A percentile compares a stretch with the other conserved stretches of the same genome.
These are phyloP conservation scores for Drosophila auraria DNA, from an alignment of 1,140 invertebrate species.

Conservation along the genomic window DNA sequence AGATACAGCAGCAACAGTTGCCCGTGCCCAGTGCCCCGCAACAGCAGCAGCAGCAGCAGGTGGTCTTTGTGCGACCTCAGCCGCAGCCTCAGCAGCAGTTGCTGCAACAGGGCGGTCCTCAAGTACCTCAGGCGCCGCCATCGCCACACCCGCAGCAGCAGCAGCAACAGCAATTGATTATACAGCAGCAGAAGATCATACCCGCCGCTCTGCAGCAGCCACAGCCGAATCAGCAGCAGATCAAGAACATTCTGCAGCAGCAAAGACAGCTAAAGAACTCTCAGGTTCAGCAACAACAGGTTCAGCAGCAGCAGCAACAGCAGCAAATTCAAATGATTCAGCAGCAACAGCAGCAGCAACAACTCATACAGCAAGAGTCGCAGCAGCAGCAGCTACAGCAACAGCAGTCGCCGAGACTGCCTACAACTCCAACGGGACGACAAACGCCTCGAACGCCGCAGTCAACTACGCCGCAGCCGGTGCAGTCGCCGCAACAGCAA, in stretches of 20 bases:
- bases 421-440: slow-evolving; percentile 67
- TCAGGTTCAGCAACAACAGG: slow-evolving; percentile 30
- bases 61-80: slow-evolving; percentile 72
- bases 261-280: slow-evolving; percentile 63
- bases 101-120: slow-evolving; percentile 31
- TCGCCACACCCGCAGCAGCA: slow-evolving; percentile 56
- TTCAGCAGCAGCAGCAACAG: slow-evolving; percentile 41
- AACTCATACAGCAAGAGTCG: slow-evolving; percentile 55
- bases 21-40: slow-evolving; percentile 64
- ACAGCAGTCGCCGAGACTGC: slow-evolving; percentile 59
- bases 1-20: slow-evolving; percentile 62
- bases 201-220: slow-evolving; percentile 66
- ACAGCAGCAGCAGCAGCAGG: slow-evolving; percentile 69
- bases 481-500: slow-evolving; percentile 70
- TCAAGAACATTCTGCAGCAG: slow-evolving; percentile 73
- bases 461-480: slow-evolving; percentile 66
- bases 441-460: slow-evolving; percentile 74
- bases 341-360: slow-evolving; percentile 52
- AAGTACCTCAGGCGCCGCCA: slow-evolving; percentile 20
- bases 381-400: slow-evolving; percentile 58
- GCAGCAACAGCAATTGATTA: slow-evolving; percentile 59
- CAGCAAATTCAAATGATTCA: slow-evolving; percentile 51
- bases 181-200: slow-evolving; percentile 74
- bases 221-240: slow-evolving; percentile 64
- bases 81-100: slow-evolving; percentile 43